Base-by-base conservation (phyloP, 1,140 invertebrate genomes). In the Sarcophaga bullata region DNA sequence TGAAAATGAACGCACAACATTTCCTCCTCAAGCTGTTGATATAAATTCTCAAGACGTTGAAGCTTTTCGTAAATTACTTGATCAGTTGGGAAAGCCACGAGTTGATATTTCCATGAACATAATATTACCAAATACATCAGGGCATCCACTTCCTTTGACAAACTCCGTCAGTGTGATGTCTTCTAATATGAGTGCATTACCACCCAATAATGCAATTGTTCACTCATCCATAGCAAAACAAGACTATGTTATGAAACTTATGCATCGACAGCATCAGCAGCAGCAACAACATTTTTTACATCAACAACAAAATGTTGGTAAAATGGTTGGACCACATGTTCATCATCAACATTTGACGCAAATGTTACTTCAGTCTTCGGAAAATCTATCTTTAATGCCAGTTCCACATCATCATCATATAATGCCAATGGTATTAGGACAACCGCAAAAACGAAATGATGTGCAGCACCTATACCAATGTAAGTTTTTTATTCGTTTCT, bases 61-160 rank as follows among this genome's bases (percentile, higher is more conserved):
- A 76, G 82, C 83, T 54, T 85, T 85, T 78, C 83, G 83, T 54
- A 83, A 84, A 82, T 25, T 85, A 46, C 48, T 84, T 13, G 80
- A 82, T 49, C 82, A 85, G 73, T 25, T 85, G 15, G 75, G 80
- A 54, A 82, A 78, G 25, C 75, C 75, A 50, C 48, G n/a, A 76
- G 17, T 78, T 49, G 46, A 54, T 19, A 76, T 54, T 8, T 25
- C 68, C 54, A 73, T 52, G 48, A 75, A 73, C 13, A 19, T 50
- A 52, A 17, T 72, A 15, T 49, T 54, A 54, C 58, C 68, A 7
- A 49, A 73, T n/a, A 48, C 19, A 46, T 25, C 48, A 15, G 58
- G n/a, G 11, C 50, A 58, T 13, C 75, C n/a, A 9, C n/a, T 17
- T 49, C 48, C 48, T 11, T 11, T 78, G 11, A n/a, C 75, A 19